A percentile compares a stretch with the other conserved stretches of the same genome.
These are phyloP conservation scores for Brachypteracias leptosomus DNA, from an alignment of 2,113 vertebrate species.

Conservation along the genomic window DNA sequence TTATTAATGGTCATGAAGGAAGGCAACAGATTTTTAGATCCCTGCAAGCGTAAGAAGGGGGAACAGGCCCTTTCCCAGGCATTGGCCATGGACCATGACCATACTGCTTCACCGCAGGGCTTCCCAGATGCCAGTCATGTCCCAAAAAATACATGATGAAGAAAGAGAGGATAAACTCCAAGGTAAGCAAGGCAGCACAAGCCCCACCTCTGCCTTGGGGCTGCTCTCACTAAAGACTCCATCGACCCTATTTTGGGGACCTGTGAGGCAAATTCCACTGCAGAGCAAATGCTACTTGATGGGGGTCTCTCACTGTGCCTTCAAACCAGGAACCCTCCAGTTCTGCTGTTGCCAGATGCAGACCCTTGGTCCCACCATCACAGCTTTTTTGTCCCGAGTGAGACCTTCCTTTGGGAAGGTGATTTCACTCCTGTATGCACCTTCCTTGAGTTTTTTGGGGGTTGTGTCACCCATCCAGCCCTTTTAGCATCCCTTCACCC, in stretches of 20 bases:
- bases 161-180: background rate
- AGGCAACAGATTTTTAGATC: background rate
- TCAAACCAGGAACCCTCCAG: rapidly evolving
- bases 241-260: background rate
- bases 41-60: rapidly evolving
- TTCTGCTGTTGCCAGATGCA: background rate
- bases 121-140: background rate
- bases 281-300: background rate
- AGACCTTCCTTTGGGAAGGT: background rate
- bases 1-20: background rate
- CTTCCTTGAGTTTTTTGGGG: background rate
- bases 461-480: background rate
- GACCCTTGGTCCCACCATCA: background rate
- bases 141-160: background rate
- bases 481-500: background rate
- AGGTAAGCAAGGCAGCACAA: background rate
- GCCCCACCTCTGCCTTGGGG: background rate
- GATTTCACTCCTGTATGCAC: background rate
- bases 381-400: background rate
- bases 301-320: background rate
- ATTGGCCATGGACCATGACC: rapidly evolving
- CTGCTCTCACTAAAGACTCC: background rate
- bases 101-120: background rate
- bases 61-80: background rate
- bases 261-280: background rate